phyloP scores from a whole-genome alignment of 2,888 invertebrate genomes.

The Lamellibrachia columna region DNA sequence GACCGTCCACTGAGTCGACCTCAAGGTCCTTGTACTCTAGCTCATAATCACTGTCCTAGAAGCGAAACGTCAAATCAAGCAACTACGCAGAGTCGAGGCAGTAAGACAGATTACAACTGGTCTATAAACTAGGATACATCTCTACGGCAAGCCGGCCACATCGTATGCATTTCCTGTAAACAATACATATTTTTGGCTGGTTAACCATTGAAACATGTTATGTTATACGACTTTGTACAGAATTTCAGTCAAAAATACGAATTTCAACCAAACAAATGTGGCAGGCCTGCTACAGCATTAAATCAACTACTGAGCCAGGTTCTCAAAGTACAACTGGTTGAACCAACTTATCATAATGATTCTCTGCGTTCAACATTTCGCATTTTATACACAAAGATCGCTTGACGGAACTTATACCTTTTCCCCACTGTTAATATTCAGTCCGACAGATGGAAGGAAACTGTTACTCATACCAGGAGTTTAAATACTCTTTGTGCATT shows the following conservation, averaged over 20 bases:
- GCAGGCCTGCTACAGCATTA: background rate
- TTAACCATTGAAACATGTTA: too few relatives aligned
- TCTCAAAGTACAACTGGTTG: background rate
- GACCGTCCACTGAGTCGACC: background rate
- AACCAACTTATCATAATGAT: background rate
- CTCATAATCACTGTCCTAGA: constrained; percentile 5
- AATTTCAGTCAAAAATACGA: too few relatives aligned
- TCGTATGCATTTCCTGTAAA: too few relatives aligned
- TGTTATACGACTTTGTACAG: too few relatives aligned
- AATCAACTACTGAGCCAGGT: background rate
- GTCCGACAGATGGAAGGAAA: background rate
- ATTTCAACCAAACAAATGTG: too few relatives aligned
- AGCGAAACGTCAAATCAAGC: background rate
- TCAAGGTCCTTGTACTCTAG: background rate
- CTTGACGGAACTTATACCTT: background rate
- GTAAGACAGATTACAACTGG: background rate
- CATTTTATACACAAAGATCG: background rate
- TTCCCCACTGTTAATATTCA: background rate
- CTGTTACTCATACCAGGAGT: background rate
- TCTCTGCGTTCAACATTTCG: background rate
- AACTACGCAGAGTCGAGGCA: background rate
- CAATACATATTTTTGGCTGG: too few relatives aligned
- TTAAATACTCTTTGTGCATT: background rate
- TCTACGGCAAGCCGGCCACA: too few relatives aligned
- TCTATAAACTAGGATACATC: background rate